Evolutionary conservation across 2,888 invertebrate species (phyloP), one percentile per base, ranked within the genome.

Genomic region (Acrocera orbiculus): DNA sequence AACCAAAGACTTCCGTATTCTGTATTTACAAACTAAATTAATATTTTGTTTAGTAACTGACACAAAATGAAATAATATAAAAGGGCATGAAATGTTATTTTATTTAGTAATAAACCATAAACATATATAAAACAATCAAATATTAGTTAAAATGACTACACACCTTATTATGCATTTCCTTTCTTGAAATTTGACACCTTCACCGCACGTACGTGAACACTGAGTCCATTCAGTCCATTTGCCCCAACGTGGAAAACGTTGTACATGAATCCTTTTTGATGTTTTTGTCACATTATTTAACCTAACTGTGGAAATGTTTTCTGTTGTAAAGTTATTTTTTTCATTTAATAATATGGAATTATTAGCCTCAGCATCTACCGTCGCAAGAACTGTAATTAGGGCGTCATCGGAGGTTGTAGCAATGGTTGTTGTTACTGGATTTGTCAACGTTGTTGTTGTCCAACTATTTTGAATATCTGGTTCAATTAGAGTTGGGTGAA

Each of bases 121-220:
- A n/a, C n/a, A n/a, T n/a, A n/a, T n/a, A n/a, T n/a, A n/a, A n/a
- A n/a, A n/a, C n/a, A n/a, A n/a, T n/a, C n/a, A n/a, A n/a, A n/a
- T n/a, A n/a, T n/a, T n/a, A n/a, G n/a, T n/a, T n/a, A n/a, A n/a
- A n/a, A n/a, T n/a, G n/a, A n/a, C n/a, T n/a, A n/a, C n/a, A n/a
- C 42, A 58, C 58, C 53, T 50, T 34, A 50, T 51, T 31, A 58
- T 49, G 38, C 58, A 58, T 43, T 54, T 57, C 30, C 58, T 47
- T 36, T 46, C 48, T 34, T 58, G 58, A 40, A 45, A 46, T 42
- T 44, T 50, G 4, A 87, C 73, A 2, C 89, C 89, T 9, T 79
- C 83, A 24, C 86, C 87, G 55, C 89, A 90, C 2, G 76, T 72
- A 16, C 86, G 66, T 4, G 82, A 79, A 49, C 89, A 89, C 27